phyloP scores from a whole-genome alignment of 2,797 vertebrate species.

The Labeo calbasu region DNA sequence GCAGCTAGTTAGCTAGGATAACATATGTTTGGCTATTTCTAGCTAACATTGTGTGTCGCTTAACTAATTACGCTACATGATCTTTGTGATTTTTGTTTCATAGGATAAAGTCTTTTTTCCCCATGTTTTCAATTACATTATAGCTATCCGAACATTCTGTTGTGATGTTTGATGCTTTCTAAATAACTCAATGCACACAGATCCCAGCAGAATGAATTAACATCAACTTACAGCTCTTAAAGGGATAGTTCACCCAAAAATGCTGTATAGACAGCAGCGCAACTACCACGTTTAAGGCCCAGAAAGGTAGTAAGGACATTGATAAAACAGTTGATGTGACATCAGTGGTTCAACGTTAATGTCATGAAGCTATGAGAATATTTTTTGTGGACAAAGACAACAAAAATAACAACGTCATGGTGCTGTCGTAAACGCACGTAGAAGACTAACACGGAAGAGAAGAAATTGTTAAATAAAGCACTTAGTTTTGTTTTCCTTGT shows the following conservation, averaged over 20 bases:
- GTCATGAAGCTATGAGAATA: no score
- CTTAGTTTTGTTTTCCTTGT: no score
- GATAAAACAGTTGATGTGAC: no score
- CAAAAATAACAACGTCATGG: no score
- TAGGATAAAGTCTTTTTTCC: neutral
- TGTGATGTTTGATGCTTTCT: neutral
- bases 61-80: neutral
- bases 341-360: no score
- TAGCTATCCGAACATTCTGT: neutral
- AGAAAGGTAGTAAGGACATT: no score
- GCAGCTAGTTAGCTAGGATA: neutral
- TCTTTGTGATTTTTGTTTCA: neutral
- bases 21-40: neutral
- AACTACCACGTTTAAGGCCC: no score
- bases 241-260: neutral
- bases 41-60: neutral
- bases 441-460: no score
- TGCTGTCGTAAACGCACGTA: no score
- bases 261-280: no score
- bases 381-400: no score
- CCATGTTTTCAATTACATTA: neutral
- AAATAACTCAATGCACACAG: neutral
- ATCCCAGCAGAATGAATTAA: neutral
- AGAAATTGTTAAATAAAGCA: no score
- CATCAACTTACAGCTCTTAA: neutral